Evolutionary conservation across 2,797 vertebrate genomes (phyloP).

Genomic region (Zalophus californianus): DNA sequence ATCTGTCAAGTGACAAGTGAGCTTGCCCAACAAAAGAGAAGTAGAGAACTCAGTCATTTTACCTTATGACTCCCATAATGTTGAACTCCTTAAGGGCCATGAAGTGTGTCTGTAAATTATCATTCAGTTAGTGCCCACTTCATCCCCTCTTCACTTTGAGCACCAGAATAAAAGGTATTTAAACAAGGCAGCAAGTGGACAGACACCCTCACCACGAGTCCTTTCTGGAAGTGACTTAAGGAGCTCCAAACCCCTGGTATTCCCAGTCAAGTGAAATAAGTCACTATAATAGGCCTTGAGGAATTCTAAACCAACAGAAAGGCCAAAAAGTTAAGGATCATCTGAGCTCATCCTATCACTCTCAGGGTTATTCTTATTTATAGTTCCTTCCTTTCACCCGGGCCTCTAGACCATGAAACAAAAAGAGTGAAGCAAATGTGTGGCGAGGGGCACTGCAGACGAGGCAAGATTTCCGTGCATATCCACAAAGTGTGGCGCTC

Average conservation of each 20-base stretch:
- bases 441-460: slow-evolving; percentile 11
- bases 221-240: not conserved
- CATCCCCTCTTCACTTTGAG: not conserved
- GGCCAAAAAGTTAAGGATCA: not conserved
- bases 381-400: not conserved
- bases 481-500: not conserved
- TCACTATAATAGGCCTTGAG: not conserved
- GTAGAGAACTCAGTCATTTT: not conserved
- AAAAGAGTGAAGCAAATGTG: slow-evolving; percentile 39
- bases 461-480: not conserved
- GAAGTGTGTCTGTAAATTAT: not conserved
- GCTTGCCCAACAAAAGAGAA: slow-evolving; percentile 42
- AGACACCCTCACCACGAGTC: not conserved
- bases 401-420: slow-evolving; percentile 28
- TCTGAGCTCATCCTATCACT: not conserved
- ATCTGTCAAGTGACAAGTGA: slow-evolving; percentile 46
- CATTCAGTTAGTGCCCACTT: not conserved
- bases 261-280: not conserved
- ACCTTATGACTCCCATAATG: not conserved
- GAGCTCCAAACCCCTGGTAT: not conserved
- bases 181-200: not conserved
- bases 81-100: not conserved
- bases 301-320: slow-evolving; percentile 54
- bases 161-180: slow-evolving; percentile 40
- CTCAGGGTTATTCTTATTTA: slow-evolving; percentile 55